These are phyloP conservation scores for Erebia ligea DNA, from an alignment of 2,888 invertebrate genomes.

Conservation along the genomic window DNA sequence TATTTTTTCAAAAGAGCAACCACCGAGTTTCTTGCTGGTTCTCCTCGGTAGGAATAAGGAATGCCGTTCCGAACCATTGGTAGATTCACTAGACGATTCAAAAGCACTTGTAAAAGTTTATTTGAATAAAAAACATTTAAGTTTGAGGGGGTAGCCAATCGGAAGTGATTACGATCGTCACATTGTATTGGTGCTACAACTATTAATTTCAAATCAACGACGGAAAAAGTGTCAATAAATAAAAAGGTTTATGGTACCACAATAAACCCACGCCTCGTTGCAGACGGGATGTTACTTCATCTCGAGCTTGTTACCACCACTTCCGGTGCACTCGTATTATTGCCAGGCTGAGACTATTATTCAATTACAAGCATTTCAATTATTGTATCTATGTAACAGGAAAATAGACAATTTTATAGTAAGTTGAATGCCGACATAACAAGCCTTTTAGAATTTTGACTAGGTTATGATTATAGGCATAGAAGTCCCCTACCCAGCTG, in stretches of 20 bases:
- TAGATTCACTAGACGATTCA: no score
- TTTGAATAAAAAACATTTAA: no score
- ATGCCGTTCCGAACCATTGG: no score
- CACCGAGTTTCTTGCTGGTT: no score
- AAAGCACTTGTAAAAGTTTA: no score
- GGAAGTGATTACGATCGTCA: not conserved
- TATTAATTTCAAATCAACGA: not conserved
- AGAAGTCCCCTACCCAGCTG: no score
- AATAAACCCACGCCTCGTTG: slow-evolving; percentile 8
- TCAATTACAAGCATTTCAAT: slow-evolving; percentile 9
- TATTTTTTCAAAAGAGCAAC: no score
- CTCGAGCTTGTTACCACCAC: slow-evolving; percentile 17
- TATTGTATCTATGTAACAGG: slow-evolving; percentile 19
- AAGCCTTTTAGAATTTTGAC: not conserved
- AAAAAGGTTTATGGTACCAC: not conserved
- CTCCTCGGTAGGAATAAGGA: no score
- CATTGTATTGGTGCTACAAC: not conserved
- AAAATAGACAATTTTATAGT: not conserved
- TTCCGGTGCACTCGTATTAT: slow-evolving; percentile 13
- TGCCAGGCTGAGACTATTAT: slow-evolving; percentile 1
- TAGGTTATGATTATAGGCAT: no score
- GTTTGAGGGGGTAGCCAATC: not conserved
- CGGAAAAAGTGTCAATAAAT: not conserved
- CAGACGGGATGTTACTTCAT: slow-evolving; percentile 23
- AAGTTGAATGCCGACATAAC: not conserved